A percentile compares a stretch with the other conserved stretches of the same genome.
phyloP scores from a whole-genome alignment of 2,797 vertebrate genomes.

The Coregonus sp. region DNA sequence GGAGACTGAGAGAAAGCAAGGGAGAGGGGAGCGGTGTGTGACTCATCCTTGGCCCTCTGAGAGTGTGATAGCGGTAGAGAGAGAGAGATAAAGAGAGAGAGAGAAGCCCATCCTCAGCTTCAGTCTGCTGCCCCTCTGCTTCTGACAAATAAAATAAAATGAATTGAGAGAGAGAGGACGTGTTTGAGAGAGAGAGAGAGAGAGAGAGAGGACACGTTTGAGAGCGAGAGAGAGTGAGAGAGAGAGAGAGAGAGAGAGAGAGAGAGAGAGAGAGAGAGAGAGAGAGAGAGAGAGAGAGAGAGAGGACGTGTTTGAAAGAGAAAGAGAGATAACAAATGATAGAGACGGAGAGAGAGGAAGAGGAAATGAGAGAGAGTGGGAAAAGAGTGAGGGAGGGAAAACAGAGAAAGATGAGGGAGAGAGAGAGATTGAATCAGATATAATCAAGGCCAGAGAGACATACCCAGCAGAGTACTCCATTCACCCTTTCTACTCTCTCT shows the following conservation, averaged over 20 bases:
- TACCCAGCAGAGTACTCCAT: not conserved
- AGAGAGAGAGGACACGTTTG: no score
- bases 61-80: no score
- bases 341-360: not conserved
- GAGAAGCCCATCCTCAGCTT: no score
- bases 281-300: no score
- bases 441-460: conserved; percentile 4
- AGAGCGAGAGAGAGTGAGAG: no score
- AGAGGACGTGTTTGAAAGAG: not conserved
- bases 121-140: not conserved
- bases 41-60: no score
- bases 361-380: not conserved
- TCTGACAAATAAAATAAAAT: not conserved
- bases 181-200: no score
- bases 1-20: no score
- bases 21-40: no score
- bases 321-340: not conserved
- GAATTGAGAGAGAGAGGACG: not conserved
- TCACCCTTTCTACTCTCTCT: not conserved
- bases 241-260: no score
- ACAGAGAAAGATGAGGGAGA: not conserved
- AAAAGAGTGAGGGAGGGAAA: not conserved
- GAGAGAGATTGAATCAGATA: not conserved
- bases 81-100: no score
- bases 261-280: no score